A percentile compares a stretch with the other conserved stretches of the same genome.
These are phyloP conservation scores for Drosophila lutescens DNA, from an alignment of 2,888 invertebrate genomes.

Conservation along the genomic window DNA sequence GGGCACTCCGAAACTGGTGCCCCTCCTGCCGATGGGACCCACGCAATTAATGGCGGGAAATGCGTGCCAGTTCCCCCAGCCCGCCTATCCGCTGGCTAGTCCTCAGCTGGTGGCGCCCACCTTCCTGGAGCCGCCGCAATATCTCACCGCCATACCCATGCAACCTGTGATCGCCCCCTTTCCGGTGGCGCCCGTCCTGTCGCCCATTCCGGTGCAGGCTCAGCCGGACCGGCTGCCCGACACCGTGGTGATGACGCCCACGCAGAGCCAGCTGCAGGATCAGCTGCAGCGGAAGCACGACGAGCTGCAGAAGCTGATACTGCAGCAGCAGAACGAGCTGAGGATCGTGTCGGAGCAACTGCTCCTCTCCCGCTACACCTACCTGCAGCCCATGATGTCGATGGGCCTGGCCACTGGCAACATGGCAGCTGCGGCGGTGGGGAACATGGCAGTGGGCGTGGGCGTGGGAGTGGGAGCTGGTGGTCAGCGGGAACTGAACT, in stretches of 20 bases:
- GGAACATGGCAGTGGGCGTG: constrained; percentile 35
- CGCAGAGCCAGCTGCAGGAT: constrained; percentile 88
- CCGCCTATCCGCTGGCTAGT: constrained; percentile 85
- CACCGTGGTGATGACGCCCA: constrained; percentile 85
- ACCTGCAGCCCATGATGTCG: constrained; percentile 85
- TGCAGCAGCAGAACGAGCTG: constrained; percentile 94
- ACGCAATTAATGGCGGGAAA: constrained; percentile 70
- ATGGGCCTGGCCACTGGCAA: constrained; percentile 65
- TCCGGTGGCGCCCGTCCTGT: constrained; percentile 84
- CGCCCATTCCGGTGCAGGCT: constrained; percentile 75
- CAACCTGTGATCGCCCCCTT: constrained; percentile 86
- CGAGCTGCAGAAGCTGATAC: constrained; percentile 92
- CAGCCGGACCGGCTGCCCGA: constrained; percentile 78
- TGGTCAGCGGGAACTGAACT: constrained; percentile 63
- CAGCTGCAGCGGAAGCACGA: constrained; percentile 93
- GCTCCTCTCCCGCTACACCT: constrained; percentile 91
- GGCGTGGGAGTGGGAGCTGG: constrained; percentile 7
- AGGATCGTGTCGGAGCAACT: constrained; percentile 94
- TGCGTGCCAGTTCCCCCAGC: constrained; percentile 85
- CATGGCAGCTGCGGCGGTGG: constrained; percentile 47
- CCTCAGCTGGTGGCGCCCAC: constrained; percentile 78
- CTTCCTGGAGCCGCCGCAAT: constrained; percentile 85
- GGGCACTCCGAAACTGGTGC: constrained; percentile 63
- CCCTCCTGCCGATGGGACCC: constrained; percentile 68
- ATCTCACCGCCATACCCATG: constrained; percentile 86